Evolutionary conservation across 1,140 invertebrate species (phyloP).

Genomic region (Helicoverpa armigera): DNA sequence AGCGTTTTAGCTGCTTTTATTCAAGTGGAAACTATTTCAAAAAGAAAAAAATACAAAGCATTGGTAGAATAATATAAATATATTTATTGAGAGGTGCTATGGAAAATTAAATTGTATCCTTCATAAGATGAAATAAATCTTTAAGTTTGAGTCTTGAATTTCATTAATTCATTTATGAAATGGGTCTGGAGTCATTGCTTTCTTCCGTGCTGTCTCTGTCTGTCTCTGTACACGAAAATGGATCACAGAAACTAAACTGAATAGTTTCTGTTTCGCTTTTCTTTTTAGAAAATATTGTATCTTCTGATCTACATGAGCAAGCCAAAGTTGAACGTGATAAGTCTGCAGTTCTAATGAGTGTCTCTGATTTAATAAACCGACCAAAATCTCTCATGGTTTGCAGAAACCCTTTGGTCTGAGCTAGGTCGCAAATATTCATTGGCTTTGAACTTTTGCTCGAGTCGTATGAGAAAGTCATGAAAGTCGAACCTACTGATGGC

Average conservation of each 20-base stretch:
- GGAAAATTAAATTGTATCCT: no score
- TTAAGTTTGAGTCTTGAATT: background rate
- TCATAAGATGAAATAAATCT: no score
- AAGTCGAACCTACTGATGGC: background rate
- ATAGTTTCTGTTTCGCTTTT: background rate
- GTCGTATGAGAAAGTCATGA: conserved; percentile 3
- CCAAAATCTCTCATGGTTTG: background rate
- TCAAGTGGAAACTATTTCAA: no score
- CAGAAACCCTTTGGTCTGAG: background rate
- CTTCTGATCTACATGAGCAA: background rate
- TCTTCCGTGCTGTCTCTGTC: background rate
- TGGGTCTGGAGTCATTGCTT: background rate
- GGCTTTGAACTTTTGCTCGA: conserved; percentile 43
- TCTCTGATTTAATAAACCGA: background rate
- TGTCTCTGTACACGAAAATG: background rate
- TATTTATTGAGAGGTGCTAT: no score
- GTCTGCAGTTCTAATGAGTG: background rate
- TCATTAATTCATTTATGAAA: background rate
- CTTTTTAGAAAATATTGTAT: background rate
- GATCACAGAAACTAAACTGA: background rate
- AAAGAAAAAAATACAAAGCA: no score
- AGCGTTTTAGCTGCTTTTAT: no score
- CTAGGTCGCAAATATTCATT: conserved; percentile 20
- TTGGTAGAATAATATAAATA: no score
- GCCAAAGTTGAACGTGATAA: background rate